Percentiles rank a stretch among this genome's conserved stretches.
Conservation (phyloP, 2,888 invertebrate genomes). For the Scaptomyza reducta region DNA sequence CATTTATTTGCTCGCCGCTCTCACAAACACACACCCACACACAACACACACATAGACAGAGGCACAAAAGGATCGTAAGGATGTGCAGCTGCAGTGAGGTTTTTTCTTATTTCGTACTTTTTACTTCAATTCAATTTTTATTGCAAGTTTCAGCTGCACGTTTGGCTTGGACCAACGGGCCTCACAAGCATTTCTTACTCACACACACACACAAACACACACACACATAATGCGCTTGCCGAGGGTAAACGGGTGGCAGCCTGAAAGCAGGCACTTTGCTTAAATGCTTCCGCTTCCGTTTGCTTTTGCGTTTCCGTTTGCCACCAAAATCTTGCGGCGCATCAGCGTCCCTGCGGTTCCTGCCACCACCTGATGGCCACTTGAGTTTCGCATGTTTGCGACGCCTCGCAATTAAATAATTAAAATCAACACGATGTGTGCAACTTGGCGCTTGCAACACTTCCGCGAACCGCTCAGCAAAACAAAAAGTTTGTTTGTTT, state of each 20-base stretch:
- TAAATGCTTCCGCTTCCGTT: slow-evolving; percentile 69
- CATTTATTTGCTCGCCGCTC: slow-evolving; percentile 74
- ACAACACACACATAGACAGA: slow-evolving; percentile 17
- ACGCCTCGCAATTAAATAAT: slow-evolving; percentile 33
- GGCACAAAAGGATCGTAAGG: slow-evolving; percentile 23
- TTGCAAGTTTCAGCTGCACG: slow-evolving; percentile 49
- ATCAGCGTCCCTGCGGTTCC: slow-evolving; percentile 24
- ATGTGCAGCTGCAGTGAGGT: slow-evolving; percentile 28
- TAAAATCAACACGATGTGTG: slow-evolving; percentile 8
- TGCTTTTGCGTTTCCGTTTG: slow-evolving; percentile 51
- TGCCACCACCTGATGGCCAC: slow-evolving; percentile 55
- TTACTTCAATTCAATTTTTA: slow-evolving; percentile 44
- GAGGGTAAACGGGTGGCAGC: slow-evolving; percentile 13
- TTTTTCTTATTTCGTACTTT: slow-evolving; percentile 5
- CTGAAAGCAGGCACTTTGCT: slow-evolving; percentile 55
- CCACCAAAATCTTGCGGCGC: slow-evolving; percentile 49
- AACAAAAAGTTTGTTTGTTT: slow-evolving; percentile 19
- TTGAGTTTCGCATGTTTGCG: slow-evolving; percentile 37
- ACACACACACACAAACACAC: slow-evolving; percentile 12
- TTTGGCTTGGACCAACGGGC: slow-evolving; percentile 32
- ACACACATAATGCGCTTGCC: slow-evolving; percentile 25
- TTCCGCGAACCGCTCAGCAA: slow-evolving; percentile 17
- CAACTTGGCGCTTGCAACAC: slow-evolving; percentile 4
- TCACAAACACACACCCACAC: slow-evolving; percentile 36
- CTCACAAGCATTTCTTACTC: slow-evolving; percentile 34